These are phyloP conservation scores for Heliconius ethilla DNA, from an alignment of 2,888 invertebrate genomes.

Conservation along the genomic window DNA sequence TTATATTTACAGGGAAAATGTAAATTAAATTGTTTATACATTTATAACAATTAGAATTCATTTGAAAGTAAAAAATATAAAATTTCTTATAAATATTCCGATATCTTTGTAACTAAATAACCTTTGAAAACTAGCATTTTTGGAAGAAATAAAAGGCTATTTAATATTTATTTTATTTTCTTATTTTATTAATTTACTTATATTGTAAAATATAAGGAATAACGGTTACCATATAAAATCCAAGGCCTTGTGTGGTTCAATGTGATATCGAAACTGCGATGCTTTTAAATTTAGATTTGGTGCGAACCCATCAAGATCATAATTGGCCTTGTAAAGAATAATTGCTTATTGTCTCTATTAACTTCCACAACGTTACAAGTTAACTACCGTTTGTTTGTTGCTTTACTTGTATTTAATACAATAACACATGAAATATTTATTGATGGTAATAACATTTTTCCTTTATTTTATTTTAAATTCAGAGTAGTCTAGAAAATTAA, in stretches of 20 bases:
- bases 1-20: background rate
- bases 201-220: background rate
- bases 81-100: too few species aligned
- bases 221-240: background rate
- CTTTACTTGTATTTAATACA: background rate
- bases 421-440: background rate
- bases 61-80: too few species aligned
- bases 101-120: too few species aligned
- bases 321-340: slow-evolving; percentile 35
- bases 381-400: slow-evolving; percentile 10
- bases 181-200: background rate
- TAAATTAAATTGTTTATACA: background rate
- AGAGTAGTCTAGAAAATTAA: background rate
- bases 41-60: too few species aligned
- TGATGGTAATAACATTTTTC: background rate
- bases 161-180: too few species aligned
- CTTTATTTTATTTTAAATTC: background rate
- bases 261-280: slow-evolving; percentile 16
- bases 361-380: slow-evolving; percentile 21
- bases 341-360: slow-evolving; percentile 36
- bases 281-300: slow-evolving; percentile 28
- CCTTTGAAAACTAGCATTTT: too few species aligned
- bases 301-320: slow-evolving; percentile 31
- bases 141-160: too few species aligned
- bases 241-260: background rate